Base-by-base conservation (phyloP, 2,888 invertebrate genomes). In the Ophion ellenae region DNA sequence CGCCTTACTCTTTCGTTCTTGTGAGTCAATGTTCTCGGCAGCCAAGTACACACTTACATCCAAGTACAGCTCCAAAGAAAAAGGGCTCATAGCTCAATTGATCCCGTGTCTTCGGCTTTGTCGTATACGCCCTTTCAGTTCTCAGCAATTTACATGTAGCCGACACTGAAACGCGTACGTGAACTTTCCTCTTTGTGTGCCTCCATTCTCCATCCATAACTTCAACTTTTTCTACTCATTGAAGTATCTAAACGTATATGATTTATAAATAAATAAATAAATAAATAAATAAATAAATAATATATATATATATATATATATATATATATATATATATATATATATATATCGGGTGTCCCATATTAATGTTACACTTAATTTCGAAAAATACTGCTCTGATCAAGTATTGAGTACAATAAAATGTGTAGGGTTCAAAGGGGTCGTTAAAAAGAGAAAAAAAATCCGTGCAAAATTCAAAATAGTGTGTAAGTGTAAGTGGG, bases 1-100 rank as follows among this genome's bases (percentile, higher is more conserved):
- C 82, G 78, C 74, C 24, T 70, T 71, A 63, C 78, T 63, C 81
- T 80, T 83, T 76, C 64, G 69, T 79, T 59, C 71, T 45, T 28
- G 61, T 17, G 70, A 76, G 79, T 71, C 28, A 70, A 70, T 71
- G 80, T 76, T 77, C 28, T 66, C 74, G 57, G 57, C 57, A 61
- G n/a, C 53, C 59, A 59, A 32, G 40, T 59, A 32, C 36, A 64
- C 66, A 76, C 57, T 9, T 10, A 2, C 28, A 45, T 36, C 11
- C 71, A n/a, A 40, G 53, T 20, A 20, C 45, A 36, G 45, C 40
- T 61, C n/a, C 45, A 47, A 36, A 10, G 28, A 24, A 73, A 57
- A 80, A 73, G 40, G 80, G 66, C 73, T 32, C n/a, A 59, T 40
- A 45, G n/a, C 61, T 7, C 61, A 61, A 53, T 53, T 14, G 17